These are phyloP conservation scores for Serinus canaria DNA, from an alignment of 2,113 vertebrate species.

Conservation along the genomic window DNA sequence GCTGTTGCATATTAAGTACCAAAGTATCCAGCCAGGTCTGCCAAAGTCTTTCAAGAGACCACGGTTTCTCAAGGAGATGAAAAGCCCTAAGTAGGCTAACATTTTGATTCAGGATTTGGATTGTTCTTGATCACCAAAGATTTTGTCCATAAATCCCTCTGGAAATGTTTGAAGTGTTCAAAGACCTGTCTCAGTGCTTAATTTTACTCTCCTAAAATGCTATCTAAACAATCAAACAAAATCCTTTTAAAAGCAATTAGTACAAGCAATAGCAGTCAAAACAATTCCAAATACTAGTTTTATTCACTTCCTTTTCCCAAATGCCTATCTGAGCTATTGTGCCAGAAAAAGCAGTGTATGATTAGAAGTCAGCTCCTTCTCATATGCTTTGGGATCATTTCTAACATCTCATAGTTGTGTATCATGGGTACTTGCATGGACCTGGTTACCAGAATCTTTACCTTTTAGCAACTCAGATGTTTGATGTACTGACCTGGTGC, in stretches of 20 bases:
- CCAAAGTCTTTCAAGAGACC: constrained; percentile 50
- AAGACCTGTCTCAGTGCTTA: background rate
- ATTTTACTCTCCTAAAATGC: background rate
- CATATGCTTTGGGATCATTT: background rate
- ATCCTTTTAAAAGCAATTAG: constrained; percentile 26
- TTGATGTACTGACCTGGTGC: background rate
- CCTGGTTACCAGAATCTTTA: background rate
- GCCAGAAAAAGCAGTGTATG: background rate
- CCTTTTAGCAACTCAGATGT: background rate
- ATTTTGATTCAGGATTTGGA: constrained; percentile 4
- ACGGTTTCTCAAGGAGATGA: constrained; percentile 46
- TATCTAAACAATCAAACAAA: constrained; percentile 8
- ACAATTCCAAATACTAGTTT: background rate
- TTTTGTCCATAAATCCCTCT: background rate
- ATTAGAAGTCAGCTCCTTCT: background rate
- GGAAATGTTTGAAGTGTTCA: constrained; percentile 1
- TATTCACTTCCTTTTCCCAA: background rate
- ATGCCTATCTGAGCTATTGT: background rate
- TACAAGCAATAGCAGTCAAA: background rate
- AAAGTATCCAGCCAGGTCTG: constrained; percentile 34
- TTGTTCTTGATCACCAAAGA: constrained; percentile 18
- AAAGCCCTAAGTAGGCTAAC: constrained; percentile 42
- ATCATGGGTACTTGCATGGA: background rate
- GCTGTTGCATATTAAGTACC: constrained; percentile 53
- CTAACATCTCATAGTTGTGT: background rate